phyloP scores from a whole-genome alignment of 1,140 invertebrate genomes.

The Lordiphosa clarofinis region DNA sequence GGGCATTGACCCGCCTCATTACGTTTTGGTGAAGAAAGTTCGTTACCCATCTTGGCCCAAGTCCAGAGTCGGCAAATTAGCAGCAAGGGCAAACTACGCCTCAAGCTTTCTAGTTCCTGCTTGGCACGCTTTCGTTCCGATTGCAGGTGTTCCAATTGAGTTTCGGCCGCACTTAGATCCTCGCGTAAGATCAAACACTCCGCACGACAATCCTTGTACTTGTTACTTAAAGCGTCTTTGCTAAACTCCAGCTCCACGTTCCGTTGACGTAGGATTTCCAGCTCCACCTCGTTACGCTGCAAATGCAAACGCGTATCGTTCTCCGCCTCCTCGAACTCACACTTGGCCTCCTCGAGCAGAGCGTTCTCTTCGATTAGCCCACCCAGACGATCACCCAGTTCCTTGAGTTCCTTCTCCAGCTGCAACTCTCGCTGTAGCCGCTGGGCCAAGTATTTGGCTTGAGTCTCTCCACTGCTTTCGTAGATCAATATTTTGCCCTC shows the following conservation, averaged over 20 bases:
- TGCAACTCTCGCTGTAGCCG: conserved; percentile 82
- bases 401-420: conserved; percentile 81
- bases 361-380: conserved; percentile 83
- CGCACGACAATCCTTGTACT: conserved; percentile 81
- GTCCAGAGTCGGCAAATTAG: conserved; percentile 80
- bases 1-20: not conserved
- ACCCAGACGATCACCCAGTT: conserved; percentile 81
- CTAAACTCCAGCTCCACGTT: conserved; percentile 81
- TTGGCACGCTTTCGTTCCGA: conserved; percentile 82
- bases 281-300: conserved; percentile 81
- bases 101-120: conserved; percentile 83
- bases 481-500: conserved; percentile 83
- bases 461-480: conserved; percentile 82
- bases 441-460: conserved; percentile 82
- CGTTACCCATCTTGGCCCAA: conserved; percentile 55
- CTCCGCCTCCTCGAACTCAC: conserved; percentile 85
- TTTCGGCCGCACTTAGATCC: conserved; percentile 80
- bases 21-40: conserved; percentile 25
- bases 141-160: conserved; percentile 82
- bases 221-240: conserved; percentile 69
- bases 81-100: conserved; percentile 84
- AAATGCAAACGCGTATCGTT: conserved; percentile 84
- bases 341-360: conserved; percentile 83
- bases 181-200: conserved; percentile 78
- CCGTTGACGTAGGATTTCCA: conserved; percentile 74